These are phyloP conservation scores for Taphrorychus bicolor DNA, from an alignment of 2,888 invertebrate genomes.

Conservation along the genomic window DNA sequence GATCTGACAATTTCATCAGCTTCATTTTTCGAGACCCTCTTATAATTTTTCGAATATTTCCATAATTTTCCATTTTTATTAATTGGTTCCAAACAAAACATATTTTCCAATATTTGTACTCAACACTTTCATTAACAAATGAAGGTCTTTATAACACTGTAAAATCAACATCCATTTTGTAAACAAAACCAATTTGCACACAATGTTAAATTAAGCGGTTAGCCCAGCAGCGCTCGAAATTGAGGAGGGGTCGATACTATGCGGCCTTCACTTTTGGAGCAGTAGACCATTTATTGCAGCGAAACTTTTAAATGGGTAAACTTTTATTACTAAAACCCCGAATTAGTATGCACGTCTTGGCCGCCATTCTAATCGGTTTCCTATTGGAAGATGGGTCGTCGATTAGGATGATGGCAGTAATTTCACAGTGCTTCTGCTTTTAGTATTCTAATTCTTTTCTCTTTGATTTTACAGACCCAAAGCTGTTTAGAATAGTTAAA, in stretches of 20 bases:
- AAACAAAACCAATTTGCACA: conserved; percentile 1
- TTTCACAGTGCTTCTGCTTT: background rate
- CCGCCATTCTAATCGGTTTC: background rate
- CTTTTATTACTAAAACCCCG: conserved; percentile 3
- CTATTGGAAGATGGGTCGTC: conserved; percentile 5
- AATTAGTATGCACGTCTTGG: conserved; percentile 9
- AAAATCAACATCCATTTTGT: background rate
- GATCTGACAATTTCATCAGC: too few species aligned
- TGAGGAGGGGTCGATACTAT: background rate
- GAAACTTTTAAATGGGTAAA: conserved; percentile 12
- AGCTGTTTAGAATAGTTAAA: background rate
- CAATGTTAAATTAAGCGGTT: conserved; percentile 4
- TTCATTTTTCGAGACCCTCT: too few species aligned
- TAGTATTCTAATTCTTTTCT: background rate
- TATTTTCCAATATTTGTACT: too few species aligned
- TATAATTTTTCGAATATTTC: too few species aligned
- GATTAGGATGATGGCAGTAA: background rate
- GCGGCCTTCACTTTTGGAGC: background rate
- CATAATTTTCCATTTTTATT: too few species aligned
- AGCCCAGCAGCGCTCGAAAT: background rate
- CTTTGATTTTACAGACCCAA: conserved; percentile 1
- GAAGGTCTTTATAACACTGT: background rate
- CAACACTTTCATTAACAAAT: background rate
- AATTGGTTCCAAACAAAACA: too few species aligned
- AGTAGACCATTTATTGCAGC: conserved; percentile 1